Percentiles rank a stretch among this genome's conserved stretches.
These are phyloP conservation scores for Stenotaenia linearis DNA, from an alignment of 2,888 invertebrate genomes.

Conservation along the genomic window DNA sequence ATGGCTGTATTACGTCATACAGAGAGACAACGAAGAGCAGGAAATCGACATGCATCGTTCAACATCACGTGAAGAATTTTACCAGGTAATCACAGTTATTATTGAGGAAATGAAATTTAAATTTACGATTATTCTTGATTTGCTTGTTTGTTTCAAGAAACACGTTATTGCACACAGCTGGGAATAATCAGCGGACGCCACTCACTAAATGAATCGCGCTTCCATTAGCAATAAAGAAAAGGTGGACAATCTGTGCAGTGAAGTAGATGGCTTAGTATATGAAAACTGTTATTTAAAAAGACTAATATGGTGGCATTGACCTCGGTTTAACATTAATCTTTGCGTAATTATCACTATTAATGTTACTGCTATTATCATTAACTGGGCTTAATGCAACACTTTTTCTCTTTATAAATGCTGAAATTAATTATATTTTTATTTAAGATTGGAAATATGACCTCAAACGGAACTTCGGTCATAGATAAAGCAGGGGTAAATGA, in stretches of 20 bases:
- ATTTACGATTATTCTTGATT: no score
- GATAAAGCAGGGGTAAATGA: neutral
- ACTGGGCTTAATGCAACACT: no score
- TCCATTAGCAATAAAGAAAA: neutral
- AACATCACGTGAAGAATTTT: no score
- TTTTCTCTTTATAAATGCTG: no score
- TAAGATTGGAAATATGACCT: neutral
- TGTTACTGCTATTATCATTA: no score
- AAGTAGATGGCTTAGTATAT: neutral
- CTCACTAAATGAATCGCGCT: neutral
- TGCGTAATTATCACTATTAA: no score
- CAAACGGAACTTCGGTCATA: neutral
- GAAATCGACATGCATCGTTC: neutral
- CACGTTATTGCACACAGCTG: no score
- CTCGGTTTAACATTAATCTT: no score
- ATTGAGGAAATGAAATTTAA: no score
- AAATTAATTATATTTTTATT: neutral
- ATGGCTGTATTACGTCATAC: neutral
- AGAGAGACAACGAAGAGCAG: neutral
- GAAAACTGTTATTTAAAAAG: neutral
- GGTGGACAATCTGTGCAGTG: neutral
- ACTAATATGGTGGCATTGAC: neutral
- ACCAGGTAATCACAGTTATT: no score
- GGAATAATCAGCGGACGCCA: neutral
- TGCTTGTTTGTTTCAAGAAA: no score